Conservation (phyloP, 2,888 invertebrate genomes). For the Apamea anceps region DNA sequence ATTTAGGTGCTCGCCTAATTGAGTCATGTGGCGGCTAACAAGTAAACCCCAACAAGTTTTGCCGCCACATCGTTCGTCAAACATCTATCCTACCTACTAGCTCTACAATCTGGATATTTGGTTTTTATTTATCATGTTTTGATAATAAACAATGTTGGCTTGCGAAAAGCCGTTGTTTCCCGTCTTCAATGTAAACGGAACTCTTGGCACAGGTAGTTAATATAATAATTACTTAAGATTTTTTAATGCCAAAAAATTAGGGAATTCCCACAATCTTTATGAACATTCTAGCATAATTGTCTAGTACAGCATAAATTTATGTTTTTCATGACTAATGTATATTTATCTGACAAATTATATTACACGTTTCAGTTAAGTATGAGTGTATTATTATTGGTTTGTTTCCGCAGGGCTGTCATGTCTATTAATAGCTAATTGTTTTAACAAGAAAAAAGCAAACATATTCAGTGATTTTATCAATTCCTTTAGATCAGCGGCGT, state of each 20-base stretch:
- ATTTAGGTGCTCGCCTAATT: background rate
- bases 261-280: slow-evolving; percentile 41
- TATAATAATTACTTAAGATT: slow-evolving; percentile 6
- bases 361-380: slow-evolving; percentile 47
- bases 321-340: slow-evolving; percentile 45
- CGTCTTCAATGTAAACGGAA: background rate
- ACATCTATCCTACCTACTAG: background rate
- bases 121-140: background rate
- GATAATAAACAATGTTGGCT: background rate
- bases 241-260: slow-evolving; percentile 17
- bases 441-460: background rate
- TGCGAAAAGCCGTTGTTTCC: background rate
- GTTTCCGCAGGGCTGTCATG: slow-evolving; percentile 47
- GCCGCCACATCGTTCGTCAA: background rate
- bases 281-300: slow-evolving; percentile 25
- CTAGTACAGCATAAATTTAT: slow-evolving; percentile 28
- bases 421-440: background rate
- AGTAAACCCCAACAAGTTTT: background rate
- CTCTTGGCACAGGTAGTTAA: slow-evolving; percentile 4
- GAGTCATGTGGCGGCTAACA: background rate
- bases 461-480: background rate
- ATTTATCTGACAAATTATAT: slow-evolving; percentile 59
- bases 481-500: no score
- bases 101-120: background rate
- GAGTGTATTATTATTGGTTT: slow-evolving; percentile 51